phyloP scores from a whole-genome alignment of 92 coral and sea anemone species.

The Isaurus tuberculatus region DNA sequence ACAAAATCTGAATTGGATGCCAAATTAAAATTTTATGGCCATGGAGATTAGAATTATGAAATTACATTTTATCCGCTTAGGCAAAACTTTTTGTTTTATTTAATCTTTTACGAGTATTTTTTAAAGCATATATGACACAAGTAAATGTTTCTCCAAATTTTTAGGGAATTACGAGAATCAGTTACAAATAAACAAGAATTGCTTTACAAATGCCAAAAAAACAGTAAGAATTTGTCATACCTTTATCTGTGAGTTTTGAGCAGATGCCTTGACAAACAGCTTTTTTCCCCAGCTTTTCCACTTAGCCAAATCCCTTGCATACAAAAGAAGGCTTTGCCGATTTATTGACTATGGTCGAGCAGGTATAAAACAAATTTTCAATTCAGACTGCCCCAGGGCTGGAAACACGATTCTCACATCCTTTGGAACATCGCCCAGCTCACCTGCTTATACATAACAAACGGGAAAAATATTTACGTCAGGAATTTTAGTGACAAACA shows the following conservation, averaged over 20 bases:
- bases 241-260: not conserved
- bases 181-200: not conserved
- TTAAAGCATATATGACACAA: not conserved
- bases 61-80: constrained; percentile 3
- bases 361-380: not conserved
- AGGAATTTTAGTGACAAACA: constrained; percentile 27
- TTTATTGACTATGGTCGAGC: not conserved
- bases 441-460: constrained; percentile 42
- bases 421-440: not conserved
- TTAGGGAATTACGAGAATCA: not conserved
- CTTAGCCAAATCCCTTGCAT: not conserved
- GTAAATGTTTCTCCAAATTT: not conserved
- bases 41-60: constrained; percentile 31
- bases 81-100: constrained; percentile 2
- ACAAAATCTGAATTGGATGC: not conserved
- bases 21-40: constrained; percentile 39
- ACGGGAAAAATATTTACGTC: constrained; percentile 11
- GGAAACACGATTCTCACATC: not conserved
- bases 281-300: not conserved
- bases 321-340: not conserved
- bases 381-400: constrained; percentile 22
- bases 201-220: not conserved
- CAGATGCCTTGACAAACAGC: not conserved
- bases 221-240: not conserved
- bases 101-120: not conserved